These are phyloP conservation scores for Polymixis lichenea DNA, from an alignment of 2,888 invertebrate genomes.

Conservation along the genomic window DNA sequence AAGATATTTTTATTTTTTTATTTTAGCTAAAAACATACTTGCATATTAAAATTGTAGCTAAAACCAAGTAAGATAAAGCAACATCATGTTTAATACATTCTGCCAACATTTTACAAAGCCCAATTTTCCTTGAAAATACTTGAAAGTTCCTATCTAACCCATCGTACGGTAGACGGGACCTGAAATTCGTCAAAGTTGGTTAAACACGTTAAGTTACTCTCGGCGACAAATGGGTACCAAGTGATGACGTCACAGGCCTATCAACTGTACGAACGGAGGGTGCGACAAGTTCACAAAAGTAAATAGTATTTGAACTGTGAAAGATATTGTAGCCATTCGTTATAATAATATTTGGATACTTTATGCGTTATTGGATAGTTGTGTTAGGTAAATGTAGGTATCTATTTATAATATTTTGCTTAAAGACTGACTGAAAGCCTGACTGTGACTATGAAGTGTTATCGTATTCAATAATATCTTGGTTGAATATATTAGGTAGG, in stretches of 20 bases:
- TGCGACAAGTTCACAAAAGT: constrained; percentile 19
- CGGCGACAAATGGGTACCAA: constrained; percentile 38
- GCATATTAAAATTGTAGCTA: neutral
- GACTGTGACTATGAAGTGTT: neutral
- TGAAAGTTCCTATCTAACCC: constrained; percentile 48
- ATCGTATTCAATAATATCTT: no score
- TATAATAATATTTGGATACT: constrained; percentile 25
- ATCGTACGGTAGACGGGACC: constrained; percentile 31
- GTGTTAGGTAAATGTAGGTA: neutral
- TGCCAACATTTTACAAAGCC: constrained; percentile 27
- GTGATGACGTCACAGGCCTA: constrained; percentile 47
- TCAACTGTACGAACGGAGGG: constrained; percentile 4
- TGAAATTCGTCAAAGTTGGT: constrained; percentile 62
- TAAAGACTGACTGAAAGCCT: neutral
- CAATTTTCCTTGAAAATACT: constrained; percentile 38
- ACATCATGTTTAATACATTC: constrained; percentile 36
- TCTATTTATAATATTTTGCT: neutral
- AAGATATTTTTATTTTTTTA: no score
- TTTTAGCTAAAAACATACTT: no score
- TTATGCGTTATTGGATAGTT: constrained; percentile 2
- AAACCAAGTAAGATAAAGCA: constrained; percentile 15
- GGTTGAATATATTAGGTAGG: no score
- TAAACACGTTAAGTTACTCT: constrained; percentile 56
- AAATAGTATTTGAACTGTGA: constrained; percentile 24
- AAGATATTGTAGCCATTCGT: constrained; percentile 12